Percentiles rank a stretch among this genome's conserved stretches.
These are phyloP conservation scores for Neoniphon sammara DNA, from an alignment of 2,797 vertebrate genomes.

Conservation along the genomic window DNA sequence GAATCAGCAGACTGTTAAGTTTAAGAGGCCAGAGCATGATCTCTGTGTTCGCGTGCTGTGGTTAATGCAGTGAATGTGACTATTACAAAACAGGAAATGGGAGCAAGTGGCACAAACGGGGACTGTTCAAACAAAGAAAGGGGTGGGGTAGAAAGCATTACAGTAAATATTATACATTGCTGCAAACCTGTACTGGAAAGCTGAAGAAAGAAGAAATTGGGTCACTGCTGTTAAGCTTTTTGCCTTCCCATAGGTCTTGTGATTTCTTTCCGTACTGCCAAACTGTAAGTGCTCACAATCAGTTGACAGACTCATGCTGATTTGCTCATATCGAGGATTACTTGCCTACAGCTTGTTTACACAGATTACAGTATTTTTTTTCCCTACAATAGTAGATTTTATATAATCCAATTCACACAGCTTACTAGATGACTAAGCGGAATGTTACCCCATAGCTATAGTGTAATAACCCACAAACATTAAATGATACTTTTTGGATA, in stretches of 20 bases:
- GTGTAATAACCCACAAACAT: background rate
- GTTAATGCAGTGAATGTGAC: constrained; percentile 33
- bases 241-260: background rate
- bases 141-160: constrained; percentile 21
- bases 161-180: constrained; percentile 12
- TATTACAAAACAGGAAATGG: constrained; percentile 45
- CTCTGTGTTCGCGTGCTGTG: constrained; percentile 1
- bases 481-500: background rate
- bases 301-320: background rate
- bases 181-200: constrained; percentile 6
- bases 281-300: background rate
- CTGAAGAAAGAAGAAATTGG: background rate
- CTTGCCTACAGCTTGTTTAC: background rate
- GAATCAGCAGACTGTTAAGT: constrained; percentile 5
- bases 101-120: constrained; percentile 33
- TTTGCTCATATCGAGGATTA: background rate
- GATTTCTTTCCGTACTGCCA: background rate
- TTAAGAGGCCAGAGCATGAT: background rate
- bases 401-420: constrained; percentile 2
- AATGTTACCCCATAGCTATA: background rate
- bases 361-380: constrained; percentile 10
- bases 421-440: background rate
- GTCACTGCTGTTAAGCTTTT: constrained; percentile 3
- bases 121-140: constrained; percentile 12
- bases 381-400: background rate